A percentile compares a stretch with the other conserved stretches of the same genome.
Evolutionary conservation across 2,113 vertebrate species (phyloP).

Genomic region (Phycodurus eques): DNA sequence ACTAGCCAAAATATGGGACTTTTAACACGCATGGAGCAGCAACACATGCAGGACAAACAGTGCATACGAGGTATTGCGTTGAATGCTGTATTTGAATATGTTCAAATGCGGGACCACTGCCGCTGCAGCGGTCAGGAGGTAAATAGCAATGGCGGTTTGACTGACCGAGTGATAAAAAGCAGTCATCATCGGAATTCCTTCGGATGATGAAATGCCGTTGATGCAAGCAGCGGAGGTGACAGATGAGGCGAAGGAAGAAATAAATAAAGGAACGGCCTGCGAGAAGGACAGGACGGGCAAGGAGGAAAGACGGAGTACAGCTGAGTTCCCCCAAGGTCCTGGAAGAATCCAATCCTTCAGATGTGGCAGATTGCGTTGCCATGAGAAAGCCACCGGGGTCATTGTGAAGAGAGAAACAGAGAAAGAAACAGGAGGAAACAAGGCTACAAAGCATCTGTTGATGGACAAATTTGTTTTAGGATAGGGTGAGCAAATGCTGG

Average conservation of each 20-base stretch:
- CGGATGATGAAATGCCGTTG: constrained; percentile 49
- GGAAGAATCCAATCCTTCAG: constrained; percentile 67
- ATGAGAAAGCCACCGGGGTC: constrained; percentile 69
- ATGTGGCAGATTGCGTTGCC: constrained; percentile 70
- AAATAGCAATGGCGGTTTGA: background rate
- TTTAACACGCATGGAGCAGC: no score
- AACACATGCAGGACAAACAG: no score
- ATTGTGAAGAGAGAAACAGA: constrained; percentile 56
- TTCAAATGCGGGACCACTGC: background rate
- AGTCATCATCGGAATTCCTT: background rate
- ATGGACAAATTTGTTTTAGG: constrained; percentile 62
- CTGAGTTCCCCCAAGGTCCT: constrained; percentile 60
- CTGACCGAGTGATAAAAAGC: background rate
- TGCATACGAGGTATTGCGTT: no score
- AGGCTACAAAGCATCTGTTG: constrained; percentile 93
- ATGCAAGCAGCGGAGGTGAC: constrained; percentile 46
- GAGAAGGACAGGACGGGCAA: constrained; percentile 36
- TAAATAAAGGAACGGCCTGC: constrained; percentile 45
- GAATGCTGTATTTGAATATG: background rate
- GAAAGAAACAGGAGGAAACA: constrained; percentile 22
- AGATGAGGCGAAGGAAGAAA: constrained; percentile 50
- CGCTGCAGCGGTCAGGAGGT: background rate
- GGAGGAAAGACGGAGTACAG: constrained; percentile 50
- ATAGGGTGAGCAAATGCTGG: background rate
- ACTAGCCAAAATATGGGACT: no score